phyloP scores from a whole-genome alignment of 2,888 invertebrate genomes.

The Phoenoteleia sp. region DNA sequence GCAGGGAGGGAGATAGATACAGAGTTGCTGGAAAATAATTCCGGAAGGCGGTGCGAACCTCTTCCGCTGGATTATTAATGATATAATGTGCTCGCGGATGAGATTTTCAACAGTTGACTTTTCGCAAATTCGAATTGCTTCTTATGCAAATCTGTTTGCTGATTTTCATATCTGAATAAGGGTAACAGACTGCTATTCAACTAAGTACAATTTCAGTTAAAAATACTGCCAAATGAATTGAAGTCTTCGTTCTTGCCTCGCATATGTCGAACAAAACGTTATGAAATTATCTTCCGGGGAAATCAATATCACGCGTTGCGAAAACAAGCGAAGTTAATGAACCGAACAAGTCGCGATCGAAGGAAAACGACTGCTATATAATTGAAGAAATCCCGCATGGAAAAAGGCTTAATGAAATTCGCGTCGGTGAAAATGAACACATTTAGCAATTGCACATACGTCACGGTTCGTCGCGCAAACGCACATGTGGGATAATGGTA shows the following conservation, averaged over 20 bases:
- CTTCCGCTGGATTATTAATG: constrained; percentile 64
- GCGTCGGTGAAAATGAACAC: constrained; percentile 1
- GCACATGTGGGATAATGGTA: constrained; percentile 26
- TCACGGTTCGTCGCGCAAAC: constrained; percentile 23
- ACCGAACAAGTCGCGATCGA: constrained; percentile 14
- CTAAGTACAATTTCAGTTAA: background rate
- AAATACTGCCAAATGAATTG: background rate
- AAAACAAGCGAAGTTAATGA: constrained; percentile 37
- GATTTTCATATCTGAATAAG: constrained; percentile 55
- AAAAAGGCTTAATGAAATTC: constrained; percentile 21
- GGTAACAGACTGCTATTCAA: constrained; percentile 7
- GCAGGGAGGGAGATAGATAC: constrained; percentile 38
- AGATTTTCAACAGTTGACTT: constrained; percentile 62
- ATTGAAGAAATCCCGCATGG: background rate
- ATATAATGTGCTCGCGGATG: constrained; percentile 54
- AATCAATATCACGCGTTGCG: background rate
- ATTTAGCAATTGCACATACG: constrained; percentile 12
- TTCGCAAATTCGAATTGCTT: constrained; percentile 43
- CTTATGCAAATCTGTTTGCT: constrained; percentile 41
- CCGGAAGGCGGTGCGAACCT: constrained; percentile 8
- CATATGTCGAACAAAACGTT: background rate
- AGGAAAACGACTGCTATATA: background rate
- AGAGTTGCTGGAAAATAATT: constrained; percentile 63
- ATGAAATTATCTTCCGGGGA: background rate
- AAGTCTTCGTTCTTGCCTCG: background rate